Percentiles rank a stretch among this genome's conserved stretches.
Evolutionary conservation across 2,797 vertebrate genomes (phyloP).

Genomic region (Ficedula albicollis): DNA sequence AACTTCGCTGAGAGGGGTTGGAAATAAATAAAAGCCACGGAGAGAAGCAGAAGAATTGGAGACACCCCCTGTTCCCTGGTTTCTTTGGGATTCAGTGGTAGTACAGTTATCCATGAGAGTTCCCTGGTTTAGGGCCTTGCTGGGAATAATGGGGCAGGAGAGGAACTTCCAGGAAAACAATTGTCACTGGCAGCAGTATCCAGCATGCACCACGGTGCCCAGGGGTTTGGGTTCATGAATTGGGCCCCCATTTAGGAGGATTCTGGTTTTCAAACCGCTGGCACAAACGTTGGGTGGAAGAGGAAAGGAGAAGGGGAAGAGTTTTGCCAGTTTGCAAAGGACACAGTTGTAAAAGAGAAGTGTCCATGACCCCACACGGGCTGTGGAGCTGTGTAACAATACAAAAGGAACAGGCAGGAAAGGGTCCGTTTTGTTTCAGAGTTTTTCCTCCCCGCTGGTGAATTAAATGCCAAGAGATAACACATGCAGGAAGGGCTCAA

Average conservation of each 20-base stretch:
- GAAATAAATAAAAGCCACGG: neutral
- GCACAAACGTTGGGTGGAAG: neutral
- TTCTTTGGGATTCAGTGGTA: neutral
- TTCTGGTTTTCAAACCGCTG: neutral
- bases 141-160: neutral
- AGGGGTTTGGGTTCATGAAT: neutral
- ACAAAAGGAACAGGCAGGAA: slow-evolving; percentile 14
- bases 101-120: neutral
- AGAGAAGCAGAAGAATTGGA: neutral
- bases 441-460: neutral
- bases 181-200: neutral
- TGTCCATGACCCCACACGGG: neutral
- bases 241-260: neutral
- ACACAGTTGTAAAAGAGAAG: fast-evolving
- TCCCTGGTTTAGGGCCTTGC: neutral
- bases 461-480: slow-evolving; percentile 35
- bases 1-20: neutral
- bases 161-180: neutral
- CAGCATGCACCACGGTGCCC: neutral
- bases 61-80: neutral
- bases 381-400: neutral
- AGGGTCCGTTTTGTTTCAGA: neutral
- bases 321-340: neutral
- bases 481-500: slow-evolving; percentile 15
- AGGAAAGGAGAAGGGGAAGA: neutral